Evolutionary conservation across 1,140 invertebrate species (phyloP), one percentile per base, ranked within the genome.

Genomic region (Bicyclus anynana): DNA sequence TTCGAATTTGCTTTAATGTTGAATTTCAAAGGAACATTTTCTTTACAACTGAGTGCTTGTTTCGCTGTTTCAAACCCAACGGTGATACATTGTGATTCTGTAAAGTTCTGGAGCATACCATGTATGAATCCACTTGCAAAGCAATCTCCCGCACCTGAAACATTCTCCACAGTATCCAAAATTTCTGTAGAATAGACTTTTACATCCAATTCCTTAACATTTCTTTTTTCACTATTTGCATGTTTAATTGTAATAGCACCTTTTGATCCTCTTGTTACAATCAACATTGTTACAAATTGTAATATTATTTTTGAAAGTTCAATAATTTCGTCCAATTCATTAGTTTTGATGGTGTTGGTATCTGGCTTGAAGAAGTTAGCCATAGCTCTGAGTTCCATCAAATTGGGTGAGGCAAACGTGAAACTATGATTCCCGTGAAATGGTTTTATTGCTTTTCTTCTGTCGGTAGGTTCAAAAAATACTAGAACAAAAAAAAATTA

Each of bases 321-420:
- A 37, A 74, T 21, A 47, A 92, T 89, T 75, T 90, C 90, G 16
- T 89, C 75, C n/a, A 91, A 69, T 23, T 80, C 71, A 26, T 47
- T 49, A 29, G 37, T 21, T 35, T 54, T 12, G 10, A 26, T 56
- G 20, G 61, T 56, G 13, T 29, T 53, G 7, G 49, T 57, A 18
- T 69, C 61, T 67, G 76, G 77, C 35, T 76, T 59, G 42, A 89
- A 54, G 64, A 56, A 66, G 26, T 62, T 58, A 17, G 89, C 89
- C 63, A 93, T 92, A 20, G 90, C 80, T 62, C 82, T 76, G 14
- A 95, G 78, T 89, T 96, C 95, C 33, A 90, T 87, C 9, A 95
- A 62, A 84, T 96, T 96, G 10, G 95, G 95, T 5, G 94, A 93
- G 0, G 92, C 89, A 63, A 92, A 93, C 2, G 88, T 89, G 27